Percentiles rank a stretch among this genome's conserved stretches.
Conservation (phyloP, 2,888 invertebrate species). For the Atethmia centrago region DNA sequence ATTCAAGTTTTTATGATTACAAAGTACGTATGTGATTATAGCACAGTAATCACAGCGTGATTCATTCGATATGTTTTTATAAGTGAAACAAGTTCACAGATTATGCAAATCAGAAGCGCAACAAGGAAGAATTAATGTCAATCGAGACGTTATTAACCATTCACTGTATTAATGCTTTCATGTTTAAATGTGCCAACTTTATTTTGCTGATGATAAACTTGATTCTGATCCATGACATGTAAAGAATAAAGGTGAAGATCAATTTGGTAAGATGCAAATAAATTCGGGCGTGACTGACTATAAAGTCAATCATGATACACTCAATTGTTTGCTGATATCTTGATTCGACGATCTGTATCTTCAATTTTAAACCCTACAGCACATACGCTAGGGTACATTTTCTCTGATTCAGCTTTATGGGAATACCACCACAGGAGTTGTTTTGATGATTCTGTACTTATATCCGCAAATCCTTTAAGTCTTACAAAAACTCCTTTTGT, state of each 20-base stretch:
- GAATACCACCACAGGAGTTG: conserved; percentile 70
- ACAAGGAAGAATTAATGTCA: conserved; percentile 82
- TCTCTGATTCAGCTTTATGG: conserved; percentile 42
- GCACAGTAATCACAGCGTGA: conserved; percentile 52
- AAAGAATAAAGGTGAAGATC: conserved; percentile 40
- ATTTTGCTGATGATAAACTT: conserved; percentile 26
- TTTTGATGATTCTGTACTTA: conserved; percentile 74
- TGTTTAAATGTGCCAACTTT: conserved; percentile 67
- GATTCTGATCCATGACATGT: conserved; percentile 28
- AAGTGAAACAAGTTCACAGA: conserved; percentile 72
- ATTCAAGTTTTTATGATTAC: conserved; percentile 49
- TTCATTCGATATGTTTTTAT: conserved; percentile 66
- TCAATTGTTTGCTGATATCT: conserved; percentile 79
- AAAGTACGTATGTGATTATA: conserved; percentile 48
- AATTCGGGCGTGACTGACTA: conserved; percentile 65
- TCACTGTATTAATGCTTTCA: conserved; percentile 72
- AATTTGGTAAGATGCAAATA: conserved; percentile 21
- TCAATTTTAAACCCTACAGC: conserved; percentile 39
- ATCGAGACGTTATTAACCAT: conserved; percentile 78
- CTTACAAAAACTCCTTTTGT: conserved; percentile 75
- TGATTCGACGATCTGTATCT: conserved; percentile 63
- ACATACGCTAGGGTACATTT: conserved; percentile 42
- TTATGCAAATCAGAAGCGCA: conserved; percentile 83
- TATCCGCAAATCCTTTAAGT: conserved; percentile 74
- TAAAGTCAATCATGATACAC: conserved; percentile 77